Conservation (phyloP, 2,888 invertebrate species). For the Platycheirus rosarum region DNA sequence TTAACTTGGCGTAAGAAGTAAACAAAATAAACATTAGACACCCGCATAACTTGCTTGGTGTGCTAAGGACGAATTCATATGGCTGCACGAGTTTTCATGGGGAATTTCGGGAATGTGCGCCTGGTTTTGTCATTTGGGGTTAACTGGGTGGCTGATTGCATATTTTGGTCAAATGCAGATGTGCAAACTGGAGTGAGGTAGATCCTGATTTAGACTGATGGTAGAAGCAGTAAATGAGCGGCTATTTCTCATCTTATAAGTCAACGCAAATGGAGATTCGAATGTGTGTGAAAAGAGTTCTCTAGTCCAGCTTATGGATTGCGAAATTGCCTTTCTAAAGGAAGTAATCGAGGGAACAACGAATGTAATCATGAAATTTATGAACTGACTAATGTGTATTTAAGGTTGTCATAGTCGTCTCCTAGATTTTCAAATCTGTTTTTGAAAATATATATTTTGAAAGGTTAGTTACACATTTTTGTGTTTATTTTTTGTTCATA, state of each 20-base stretch:
- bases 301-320: slow-evolving; percentile 45
- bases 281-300: neutral
- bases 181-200: neutral
- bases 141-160: slow-evolving; percentile 28
- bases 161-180: slow-evolving; percentile 9
- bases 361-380: slow-evolving; percentile 62
- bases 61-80: slow-evolving; percentile 20
- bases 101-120: slow-evolving; percentile 1
- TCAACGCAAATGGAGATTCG: slow-evolving; percentile 21
- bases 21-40: slow-evolving; percentile 65
- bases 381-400: slow-evolving; percentile 43
- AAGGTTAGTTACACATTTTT: slow-evolving; percentile 11
- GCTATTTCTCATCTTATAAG: slow-evolving; percentile 60
- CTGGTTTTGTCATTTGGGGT: neutral
- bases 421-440: neutral
- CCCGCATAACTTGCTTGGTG: neutral
- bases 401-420: slow-evolving; percentile 17
- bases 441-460: slow-evolving; percentile 21
- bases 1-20: slow-evolving; percentile 61
- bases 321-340: slow-evolving; percentile 53
- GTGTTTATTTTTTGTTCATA: neutral
- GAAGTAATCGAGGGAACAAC: slow-evolving; percentile 43
- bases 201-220: slow-evolving; percentile 69
- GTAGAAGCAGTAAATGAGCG: slow-evolving; percentile 52
- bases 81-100: slow-evolving; percentile 12